Percentiles rank a stretch among this genome's conserved stretches.
phyloP scores from a whole-genome alignment of 2,113 vertebrate genomes.

The Austrofundulus limnaeus region DNA sequence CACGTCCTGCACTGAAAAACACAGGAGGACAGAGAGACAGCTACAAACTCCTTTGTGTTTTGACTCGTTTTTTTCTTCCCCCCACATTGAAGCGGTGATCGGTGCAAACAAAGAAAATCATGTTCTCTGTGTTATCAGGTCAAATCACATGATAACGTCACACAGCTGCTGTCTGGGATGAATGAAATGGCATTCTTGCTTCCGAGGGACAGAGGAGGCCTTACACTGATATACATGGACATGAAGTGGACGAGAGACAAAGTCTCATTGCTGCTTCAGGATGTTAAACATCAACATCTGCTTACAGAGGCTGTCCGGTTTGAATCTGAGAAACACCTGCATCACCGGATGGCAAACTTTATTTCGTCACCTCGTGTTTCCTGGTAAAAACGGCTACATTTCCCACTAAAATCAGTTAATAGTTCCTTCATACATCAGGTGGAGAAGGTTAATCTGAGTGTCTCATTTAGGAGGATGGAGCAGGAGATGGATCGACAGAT shows the following conservation, averaged over 20 bases:
- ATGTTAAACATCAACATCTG: conserved; percentile 8
- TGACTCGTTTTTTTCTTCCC: conserved; percentile 57
- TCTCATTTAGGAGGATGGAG: too few relatives aligned
- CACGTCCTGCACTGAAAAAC: conserved; percentile 57
- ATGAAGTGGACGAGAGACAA: conserved; percentile 40
- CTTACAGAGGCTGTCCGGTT: conserved; percentile 14
- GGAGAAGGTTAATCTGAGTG: too few relatives aligned
- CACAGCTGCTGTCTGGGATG: conserved; percentile 59
- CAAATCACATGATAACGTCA: conserved; percentile 69
- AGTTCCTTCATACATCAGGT: too few relatives aligned
- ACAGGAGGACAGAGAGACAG: conserved; percentile 35
- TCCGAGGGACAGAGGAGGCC: conserved; percentile 39
- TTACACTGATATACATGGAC: conserved; percentile 48
- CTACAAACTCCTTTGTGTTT: conserved; percentile 37
- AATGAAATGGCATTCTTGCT: conserved; percentile 43
- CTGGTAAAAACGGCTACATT: too few relatives aligned
- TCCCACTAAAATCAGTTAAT: too few relatives aligned
- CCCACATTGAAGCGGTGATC: conserved; percentile 38
- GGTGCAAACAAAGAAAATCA: conserved; percentile 45
- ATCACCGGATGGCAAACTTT: too few relatives aligned
- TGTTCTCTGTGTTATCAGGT: conserved; percentile 71
- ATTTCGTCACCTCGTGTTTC: too few relatives aligned
- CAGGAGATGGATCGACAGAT: too few relatives aligned
- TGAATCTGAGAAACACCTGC: too few relatives aligned
- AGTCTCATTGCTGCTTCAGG: conserved; percentile 16